phyloP scores from a whole-genome alignment of 2,113 vertebrate genomes.

The Phalacrocorax pelagicus region DNA sequence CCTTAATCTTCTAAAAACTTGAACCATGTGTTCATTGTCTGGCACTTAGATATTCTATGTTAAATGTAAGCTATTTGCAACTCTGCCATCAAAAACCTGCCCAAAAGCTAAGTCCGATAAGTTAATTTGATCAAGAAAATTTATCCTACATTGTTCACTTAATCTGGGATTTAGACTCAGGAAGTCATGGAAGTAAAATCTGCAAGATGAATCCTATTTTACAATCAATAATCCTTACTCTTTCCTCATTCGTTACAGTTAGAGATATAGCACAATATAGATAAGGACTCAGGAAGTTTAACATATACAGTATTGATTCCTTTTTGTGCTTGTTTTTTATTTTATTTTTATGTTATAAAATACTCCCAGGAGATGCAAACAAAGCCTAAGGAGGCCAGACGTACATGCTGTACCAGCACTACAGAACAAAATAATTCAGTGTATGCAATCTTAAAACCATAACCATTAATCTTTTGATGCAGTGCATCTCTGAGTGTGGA shows the following conservation, averaged over 20 bases:
- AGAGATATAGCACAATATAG: neutral
- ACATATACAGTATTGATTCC: neutral
- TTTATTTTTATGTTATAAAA: constrained; percentile 52
- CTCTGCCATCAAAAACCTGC: neutral
- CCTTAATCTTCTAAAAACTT: neutral
- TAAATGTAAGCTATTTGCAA: neutral
- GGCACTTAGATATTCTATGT: neutral
- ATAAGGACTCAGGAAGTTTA: constrained; percentile 15
- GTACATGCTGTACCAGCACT: constrained; percentile 32
- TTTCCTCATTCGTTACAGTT: constrained; percentile 1
- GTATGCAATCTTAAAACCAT: constrained; percentile 50
- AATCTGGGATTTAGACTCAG: neutral
- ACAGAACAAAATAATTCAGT: constrained; percentile 31
- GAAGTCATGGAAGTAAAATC: neutral
- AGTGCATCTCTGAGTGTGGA: constrained; percentile 15
- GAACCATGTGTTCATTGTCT: neutral
- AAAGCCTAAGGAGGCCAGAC: constrained; percentile 19
- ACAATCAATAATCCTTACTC: constrained; percentile 16
- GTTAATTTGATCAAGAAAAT: neutral
- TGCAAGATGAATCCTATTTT: neutral
- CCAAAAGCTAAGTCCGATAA: neutral
- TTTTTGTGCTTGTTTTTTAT: constrained; percentile 36
- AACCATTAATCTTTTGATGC: constrained; percentile 47
- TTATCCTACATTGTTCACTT: neutral
- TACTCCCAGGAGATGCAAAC: constrained; percentile 8